phyloP scores from a whole-genome alignment of 2,113 vertebrate genomes.

The Microcebus lehilahytsara region DNA sequence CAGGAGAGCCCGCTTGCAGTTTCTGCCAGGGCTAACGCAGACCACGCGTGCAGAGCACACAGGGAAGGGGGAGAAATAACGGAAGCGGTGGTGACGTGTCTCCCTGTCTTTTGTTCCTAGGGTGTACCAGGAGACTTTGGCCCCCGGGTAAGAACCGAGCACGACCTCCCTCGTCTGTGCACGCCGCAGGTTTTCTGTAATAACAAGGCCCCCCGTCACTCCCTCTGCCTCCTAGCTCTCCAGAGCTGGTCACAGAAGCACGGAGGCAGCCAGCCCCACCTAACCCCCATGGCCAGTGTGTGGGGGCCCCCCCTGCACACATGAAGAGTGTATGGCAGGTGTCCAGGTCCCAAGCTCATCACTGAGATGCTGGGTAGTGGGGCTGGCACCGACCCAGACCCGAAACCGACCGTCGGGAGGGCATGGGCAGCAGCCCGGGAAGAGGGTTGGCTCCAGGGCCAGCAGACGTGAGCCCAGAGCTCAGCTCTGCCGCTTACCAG shows the following conservation, averaged over 20 bases:
- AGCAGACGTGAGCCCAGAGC: not conserved
- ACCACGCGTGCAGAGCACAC: rapidly evolving
- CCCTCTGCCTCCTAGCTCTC: not conserved
- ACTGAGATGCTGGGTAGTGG: no score
- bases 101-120: slow-evolving; percentile 77
- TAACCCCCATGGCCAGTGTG: rapidly evolving
- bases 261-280: not conserved
- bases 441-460: not conserved
- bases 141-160: slow-evolving; percentile 89
- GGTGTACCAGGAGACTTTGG: slow-evolving; percentile 93
- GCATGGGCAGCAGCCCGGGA: not conserved
- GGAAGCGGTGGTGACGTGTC: not conserved
- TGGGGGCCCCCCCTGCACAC: not conserved
- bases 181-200: not conserved
- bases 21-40: not conserved
- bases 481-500: not conserved
- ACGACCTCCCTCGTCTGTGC: not conserved
- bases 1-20: not conserved
- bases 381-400: not conserved
- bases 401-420: not conserved
- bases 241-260: not conserved
- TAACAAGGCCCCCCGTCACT: not conserved
- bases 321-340: not conserved
- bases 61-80: no score
- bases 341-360: not conserved